phyloP scores from a whole-genome alignment of 2,113 vertebrate species.

The Epinephelus moara region DNA sequence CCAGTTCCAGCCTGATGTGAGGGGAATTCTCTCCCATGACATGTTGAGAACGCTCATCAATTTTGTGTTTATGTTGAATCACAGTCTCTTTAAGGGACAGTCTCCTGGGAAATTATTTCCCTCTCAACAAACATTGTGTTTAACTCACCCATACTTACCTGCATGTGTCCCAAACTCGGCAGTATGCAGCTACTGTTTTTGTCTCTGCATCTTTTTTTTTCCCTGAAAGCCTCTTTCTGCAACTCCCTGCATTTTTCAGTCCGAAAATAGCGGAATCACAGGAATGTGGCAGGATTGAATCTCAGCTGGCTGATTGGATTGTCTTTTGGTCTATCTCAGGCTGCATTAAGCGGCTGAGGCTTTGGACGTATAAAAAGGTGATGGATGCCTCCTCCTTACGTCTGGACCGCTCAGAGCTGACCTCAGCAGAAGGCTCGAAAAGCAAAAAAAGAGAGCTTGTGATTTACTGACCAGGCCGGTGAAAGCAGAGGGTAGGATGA shows the following conservation, averaged over 20 bases:
- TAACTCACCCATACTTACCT: slow-evolving; percentile 36
- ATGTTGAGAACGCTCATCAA: slow-evolving; percentile 49
- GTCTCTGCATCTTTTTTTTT: not conserved
- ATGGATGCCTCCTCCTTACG: slow-evolving; percentile 68
- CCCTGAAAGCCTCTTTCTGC: slow-evolving; percentile 32
- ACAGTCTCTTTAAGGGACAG: slow-evolving; percentile 34
- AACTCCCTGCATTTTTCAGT: slow-evolving; percentile 51
- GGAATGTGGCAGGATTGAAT: slow-evolving; percentile 65
- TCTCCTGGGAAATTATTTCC: slow-evolving; percentile 63
- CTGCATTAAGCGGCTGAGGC: slow-evolving; percentile 62
- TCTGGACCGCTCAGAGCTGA: slow-evolving; percentile 68
- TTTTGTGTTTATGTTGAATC: slow-evolving; percentile 47
- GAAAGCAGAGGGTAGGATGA: slow-evolving; percentile 46
- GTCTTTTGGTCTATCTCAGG: slow-evolving; percentile 67
- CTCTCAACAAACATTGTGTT: slow-evolving; percentile 38
- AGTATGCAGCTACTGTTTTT: not conserved
- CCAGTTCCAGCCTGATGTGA: slow-evolving; percentile 29
- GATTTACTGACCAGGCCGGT: slow-evolving; percentile 65
- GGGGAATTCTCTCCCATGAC: slow-evolving; percentile 43
- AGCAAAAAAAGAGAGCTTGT: slow-evolving; percentile 37
- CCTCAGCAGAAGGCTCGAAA: slow-evolving; percentile 73
- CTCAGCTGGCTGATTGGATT: slow-evolving; percentile 72
- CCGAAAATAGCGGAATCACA: slow-evolving; percentile 51
- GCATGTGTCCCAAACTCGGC: slow-evolving; percentile 24
- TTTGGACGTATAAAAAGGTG: slow-evolving; percentile 72